A percentile compares a stretch with the other conserved stretches of the same genome.
phyloP scores from a whole-genome alignment of 1,140 invertebrate genomes.

The Drosophila bocqueti region DNA sequence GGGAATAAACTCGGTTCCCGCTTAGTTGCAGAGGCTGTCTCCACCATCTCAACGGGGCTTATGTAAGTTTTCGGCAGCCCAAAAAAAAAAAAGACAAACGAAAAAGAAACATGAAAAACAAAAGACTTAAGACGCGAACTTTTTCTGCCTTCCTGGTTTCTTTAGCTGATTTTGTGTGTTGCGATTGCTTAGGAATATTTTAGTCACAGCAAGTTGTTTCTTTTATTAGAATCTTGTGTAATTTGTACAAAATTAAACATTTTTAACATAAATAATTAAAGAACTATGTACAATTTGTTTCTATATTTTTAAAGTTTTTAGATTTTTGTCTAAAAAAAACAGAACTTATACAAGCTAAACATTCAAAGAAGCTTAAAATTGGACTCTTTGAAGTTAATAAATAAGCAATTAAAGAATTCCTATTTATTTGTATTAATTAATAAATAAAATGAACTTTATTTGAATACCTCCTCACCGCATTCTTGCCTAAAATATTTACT shows the following conservation, averaged over 20 bases:
- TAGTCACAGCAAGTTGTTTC: no score
- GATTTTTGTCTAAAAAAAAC: neutral
- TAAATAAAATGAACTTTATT: neutral
- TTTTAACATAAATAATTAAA: neutral
- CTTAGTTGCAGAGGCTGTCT: neutral
- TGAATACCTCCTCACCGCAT: neutral
- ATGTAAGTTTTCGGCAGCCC: slow-evolving; percentile 22
- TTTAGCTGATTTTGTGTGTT: neutral
- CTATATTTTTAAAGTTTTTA: neutral
- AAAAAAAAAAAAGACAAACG: neutral
- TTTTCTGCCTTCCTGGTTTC: slow-evolving; percentile 29
- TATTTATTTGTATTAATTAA: neutral
- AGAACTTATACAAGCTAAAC: neutral
- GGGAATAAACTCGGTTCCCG: slow-evolving; percentile 5
- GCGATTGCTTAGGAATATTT: no score
- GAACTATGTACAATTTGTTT: neutral
- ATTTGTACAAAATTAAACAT: no score
- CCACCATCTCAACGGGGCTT: slow-evolving; percentile 8
- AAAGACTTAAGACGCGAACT: slow-evolving; percentile 73
- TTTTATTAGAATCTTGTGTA: no score
- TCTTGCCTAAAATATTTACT: no score
- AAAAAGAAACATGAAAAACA: slow-evolving; percentile 35
- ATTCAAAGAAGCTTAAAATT: neutral
- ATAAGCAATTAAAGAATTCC: neutral
- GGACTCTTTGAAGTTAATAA: neutral